A percentile compares a stretch with the other conserved stretches of the same genome.
Evolutionary conservation across 2,888 invertebrate genomes (phyloP).

Genomic region (Asteroscopus sphinx): DNA sequence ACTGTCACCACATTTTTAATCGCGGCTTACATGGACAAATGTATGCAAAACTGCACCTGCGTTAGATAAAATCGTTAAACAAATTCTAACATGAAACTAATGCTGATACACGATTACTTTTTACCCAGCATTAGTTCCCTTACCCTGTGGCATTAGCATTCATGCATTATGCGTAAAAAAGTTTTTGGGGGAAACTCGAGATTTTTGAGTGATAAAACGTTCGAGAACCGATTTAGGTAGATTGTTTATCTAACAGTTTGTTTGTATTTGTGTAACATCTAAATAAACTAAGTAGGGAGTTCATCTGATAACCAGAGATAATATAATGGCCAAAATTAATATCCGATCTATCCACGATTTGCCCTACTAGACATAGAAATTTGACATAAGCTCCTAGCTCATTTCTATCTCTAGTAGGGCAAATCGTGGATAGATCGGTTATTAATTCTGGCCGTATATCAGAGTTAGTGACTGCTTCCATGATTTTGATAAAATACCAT

Average conservation of each 20-base stretch:
- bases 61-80: constrained; percentile 56
- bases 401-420: too few species aligned
- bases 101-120: constrained; percentile 54
- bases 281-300: too few species aligned
- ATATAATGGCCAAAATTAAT: too few species aligned
- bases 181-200: constrained; percentile 51
- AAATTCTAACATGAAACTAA: constrained; percentile 67
- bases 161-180: constrained; percentile 41
- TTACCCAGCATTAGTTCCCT: constrained; percentile 14
- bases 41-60: constrained; percentile 73
- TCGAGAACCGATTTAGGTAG: constrained; percentile 21
- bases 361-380: too few species aligned
- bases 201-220: constrained; percentile 46
- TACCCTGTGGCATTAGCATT: constrained; percentile 6
- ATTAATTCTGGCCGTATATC: too few species aligned
- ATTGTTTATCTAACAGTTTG: constrained; percentile 21
- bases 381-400: too few species aligned
- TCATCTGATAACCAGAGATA: too few species aligned
- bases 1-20: constrained; percentile 8
- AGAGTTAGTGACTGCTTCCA: too few species aligned
- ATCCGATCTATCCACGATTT: too few species aligned
- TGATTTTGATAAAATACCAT: too few species aligned
- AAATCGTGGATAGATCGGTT: too few species aligned
- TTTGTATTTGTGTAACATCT: too few species aligned
- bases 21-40: constrained; percentile 4